Evolutionary conservation across 2,797 vertebrate species (phyloP).

Genomic region (Morus bassanus): DNA sequence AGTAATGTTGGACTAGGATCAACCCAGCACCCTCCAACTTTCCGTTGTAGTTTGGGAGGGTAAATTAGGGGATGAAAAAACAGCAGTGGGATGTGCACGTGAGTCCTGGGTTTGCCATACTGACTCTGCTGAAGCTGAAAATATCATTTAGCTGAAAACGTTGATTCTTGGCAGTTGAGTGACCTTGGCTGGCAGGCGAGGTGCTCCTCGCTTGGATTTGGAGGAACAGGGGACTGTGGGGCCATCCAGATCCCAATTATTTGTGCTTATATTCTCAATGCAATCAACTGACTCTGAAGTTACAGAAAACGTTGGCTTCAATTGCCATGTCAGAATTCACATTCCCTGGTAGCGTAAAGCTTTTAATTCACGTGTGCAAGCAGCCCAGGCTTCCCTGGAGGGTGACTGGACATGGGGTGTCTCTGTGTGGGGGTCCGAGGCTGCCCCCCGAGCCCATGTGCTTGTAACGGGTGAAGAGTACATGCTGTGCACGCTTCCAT

Average conservation of each 20-base stretch:
- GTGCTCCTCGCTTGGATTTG: not conserved
- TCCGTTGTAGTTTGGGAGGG: not conserved
- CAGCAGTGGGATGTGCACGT: accelerated
- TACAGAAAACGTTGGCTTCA: not conserved
- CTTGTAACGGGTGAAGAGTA: accelerated
- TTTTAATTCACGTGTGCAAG: not conserved
- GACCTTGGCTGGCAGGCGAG: accelerated
- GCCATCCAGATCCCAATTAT: not conserved
- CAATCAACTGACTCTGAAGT: not conserved
- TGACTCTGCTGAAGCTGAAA: not conserved
- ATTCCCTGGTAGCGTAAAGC: not conserved
- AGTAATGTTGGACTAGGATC: not conserved
- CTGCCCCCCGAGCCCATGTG: accelerated
- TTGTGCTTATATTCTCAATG: accelerated
- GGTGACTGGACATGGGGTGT: not conserved
- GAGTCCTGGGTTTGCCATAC: not conserved
- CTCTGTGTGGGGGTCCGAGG: not conserved
- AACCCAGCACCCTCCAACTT: not conserved
- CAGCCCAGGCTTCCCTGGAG: not conserved
- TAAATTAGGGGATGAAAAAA: not conserved
- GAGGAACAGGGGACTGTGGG: not conserved
- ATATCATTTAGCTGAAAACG: too few species aligned
- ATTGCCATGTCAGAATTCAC: not conserved
- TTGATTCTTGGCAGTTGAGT: not conserved
- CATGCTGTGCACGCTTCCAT: accelerated